phyloP scores from a whole-genome alignment of 2,797 vertebrate genomes.

The Semaprochilodus insignis region DNA sequence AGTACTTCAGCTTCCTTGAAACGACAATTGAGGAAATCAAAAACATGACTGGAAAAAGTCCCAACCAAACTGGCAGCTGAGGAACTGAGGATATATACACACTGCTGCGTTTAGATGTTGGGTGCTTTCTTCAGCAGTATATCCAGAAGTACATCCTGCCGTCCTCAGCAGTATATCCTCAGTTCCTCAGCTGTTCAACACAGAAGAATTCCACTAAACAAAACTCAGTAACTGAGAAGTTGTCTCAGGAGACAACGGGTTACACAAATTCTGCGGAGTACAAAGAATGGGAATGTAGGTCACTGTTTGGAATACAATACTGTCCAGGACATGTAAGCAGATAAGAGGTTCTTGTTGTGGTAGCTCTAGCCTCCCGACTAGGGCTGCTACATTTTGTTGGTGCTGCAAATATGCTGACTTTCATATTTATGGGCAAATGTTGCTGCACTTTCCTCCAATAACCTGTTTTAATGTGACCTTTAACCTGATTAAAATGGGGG shows the following conservation, averaged over 20 bases:
- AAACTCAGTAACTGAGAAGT: conserved; percentile 2
- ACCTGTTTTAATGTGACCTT: no score
- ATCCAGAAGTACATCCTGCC: no score
- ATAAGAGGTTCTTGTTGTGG: neutral
- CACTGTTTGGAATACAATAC: neutral
- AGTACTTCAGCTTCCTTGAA: neutral
- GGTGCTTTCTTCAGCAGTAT: no score
- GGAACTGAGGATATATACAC: neutral
- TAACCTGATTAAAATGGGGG: no score
- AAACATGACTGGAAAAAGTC: neutral
- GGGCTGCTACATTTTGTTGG: neutral
- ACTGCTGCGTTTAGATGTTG: no score
- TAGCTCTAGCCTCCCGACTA: neutral
- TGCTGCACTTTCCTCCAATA: no score
- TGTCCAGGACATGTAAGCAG: neutral
- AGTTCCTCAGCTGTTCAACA: neutral
- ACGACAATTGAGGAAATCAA: neutral
- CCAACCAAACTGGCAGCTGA: neutral
- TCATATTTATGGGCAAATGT: no score
- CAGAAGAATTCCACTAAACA: neutral
- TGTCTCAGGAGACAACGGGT: neutral
- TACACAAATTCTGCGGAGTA: neutral
- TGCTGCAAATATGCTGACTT: neutral
- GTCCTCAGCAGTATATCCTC: no score
- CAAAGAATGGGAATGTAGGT: neutral